These are phyloP conservation scores for Sebastes nivosus DNA, from an alignment of 2,797 vertebrate genomes.

Conservation along the genomic window DNA sequence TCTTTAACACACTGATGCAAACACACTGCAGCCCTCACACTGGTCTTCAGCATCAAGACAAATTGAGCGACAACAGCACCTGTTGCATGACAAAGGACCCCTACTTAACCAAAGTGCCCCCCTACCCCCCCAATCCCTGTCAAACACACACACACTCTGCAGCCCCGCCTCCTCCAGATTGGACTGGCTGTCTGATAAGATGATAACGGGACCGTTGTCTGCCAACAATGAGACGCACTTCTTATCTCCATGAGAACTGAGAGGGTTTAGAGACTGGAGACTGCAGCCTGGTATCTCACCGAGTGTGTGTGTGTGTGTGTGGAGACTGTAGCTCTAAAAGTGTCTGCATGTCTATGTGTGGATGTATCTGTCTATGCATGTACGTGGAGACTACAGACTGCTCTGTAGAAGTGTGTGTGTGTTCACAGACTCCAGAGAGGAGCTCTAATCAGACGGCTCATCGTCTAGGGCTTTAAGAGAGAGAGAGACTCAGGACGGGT, in stretches of 20 bases:
- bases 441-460: conserved; percentile 70
- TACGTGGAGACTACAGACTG: conserved; percentile 20
- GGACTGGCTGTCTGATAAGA: conserved; percentile 74
- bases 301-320: conserved; percentile 19
- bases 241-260: conserved; percentile 79
- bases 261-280: conserved; percentile 62
- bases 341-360: conserved; percentile 49
- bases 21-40: conserved; percentile 17
- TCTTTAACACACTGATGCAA: conserved; percentile 16
- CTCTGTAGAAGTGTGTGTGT: conserved; percentile 5
- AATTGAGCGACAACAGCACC: conserved; percentile 77
- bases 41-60: conserved; percentile 40
- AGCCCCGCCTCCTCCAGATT: conserved; percentile 53
- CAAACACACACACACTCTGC: conserved; percentile 30
- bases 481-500: not conserved
- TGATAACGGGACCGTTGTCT: conserved; percentile 71
- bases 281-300: conserved; percentile 47
- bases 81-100: conserved; percentile 78
- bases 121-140: not conserved
- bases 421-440: conserved; percentile 59
- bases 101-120: conserved; percentile 42
- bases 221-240: conserved; percentile 70
- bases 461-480: conserved; percentile 60
- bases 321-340: conserved; percentile 17
- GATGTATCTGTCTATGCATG: conserved; percentile 40